Conservation (phyloP, 2,797 vertebrate species). For the Microctenopoma lineatum region DNA sequence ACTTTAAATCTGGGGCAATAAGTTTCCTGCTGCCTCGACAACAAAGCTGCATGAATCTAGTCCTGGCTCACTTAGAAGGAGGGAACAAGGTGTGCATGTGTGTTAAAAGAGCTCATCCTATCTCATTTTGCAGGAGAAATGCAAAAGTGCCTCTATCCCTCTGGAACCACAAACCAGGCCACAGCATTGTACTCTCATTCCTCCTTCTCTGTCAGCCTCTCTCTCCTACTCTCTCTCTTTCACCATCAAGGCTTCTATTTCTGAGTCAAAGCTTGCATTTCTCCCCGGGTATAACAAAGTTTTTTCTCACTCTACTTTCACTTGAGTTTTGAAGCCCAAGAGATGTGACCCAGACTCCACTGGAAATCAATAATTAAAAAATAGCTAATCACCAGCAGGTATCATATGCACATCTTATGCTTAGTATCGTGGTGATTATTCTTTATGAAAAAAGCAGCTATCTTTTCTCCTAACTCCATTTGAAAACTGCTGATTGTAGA, state of each 20-base stretch:
- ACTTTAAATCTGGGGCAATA: constrained; percentile 73
- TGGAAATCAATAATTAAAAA: constrained; percentile 39
- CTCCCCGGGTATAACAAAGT: constrained; percentile 41
- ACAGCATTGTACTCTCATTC: constrained; percentile 57
- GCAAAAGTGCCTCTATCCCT: constrained; percentile 69
- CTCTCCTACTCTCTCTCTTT: constrained; percentile 12
- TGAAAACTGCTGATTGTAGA: not conserved
- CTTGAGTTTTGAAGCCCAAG: constrained; percentile 16
- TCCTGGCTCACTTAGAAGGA: constrained; percentile 54
- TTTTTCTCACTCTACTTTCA: constrained; percentile 47
- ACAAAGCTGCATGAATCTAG: constrained; percentile 64
- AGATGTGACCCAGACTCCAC: constrained; percentile 30
- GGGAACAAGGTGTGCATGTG: constrained; percentile 45
- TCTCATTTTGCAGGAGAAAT: constrained; percentile 71
- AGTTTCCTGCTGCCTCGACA: constrained; percentile 77
- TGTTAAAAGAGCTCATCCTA: constrained; percentile 65
- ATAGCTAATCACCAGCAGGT: constrained; percentile 14
- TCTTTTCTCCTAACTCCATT: not conserved
- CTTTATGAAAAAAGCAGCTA: not conserved
- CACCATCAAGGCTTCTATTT: constrained; percentile 58
- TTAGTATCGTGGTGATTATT: not conserved
- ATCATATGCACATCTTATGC: not conserved
- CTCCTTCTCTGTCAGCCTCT: constrained; percentile 19
- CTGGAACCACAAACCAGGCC: constrained; percentile 80
- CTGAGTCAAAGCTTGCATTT: constrained; percentile 56